A percentile compares a stretch with the other conserved stretches of the same genome.
These are phyloP conservation scores for Bursaphelenchus okinawaensis DNA, from an alignment of 2,888 invertebrate species.

Conservation along the genomic window DNA sequence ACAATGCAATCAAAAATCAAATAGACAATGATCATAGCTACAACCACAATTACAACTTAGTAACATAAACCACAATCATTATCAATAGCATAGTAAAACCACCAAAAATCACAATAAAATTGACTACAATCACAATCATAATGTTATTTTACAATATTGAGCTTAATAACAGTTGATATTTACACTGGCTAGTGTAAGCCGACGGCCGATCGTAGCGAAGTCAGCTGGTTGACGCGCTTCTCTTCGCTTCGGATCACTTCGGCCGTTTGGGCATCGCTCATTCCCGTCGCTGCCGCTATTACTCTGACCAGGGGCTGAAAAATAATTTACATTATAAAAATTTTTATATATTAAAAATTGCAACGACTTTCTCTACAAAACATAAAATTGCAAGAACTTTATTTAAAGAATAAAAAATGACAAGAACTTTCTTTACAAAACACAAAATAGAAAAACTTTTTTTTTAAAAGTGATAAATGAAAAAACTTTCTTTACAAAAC, in stretches of 20 bases:
- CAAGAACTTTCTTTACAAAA: too few relatives aligned
- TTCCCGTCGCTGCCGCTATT: constrained; percentile 10
- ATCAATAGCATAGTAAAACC: not conserved
- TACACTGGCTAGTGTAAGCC: not conserved
- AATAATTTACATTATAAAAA: not conserved
- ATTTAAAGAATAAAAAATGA: not conserved
- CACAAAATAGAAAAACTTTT: not conserved
- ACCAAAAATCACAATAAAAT: not conserved
- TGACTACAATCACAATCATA: too few relatives aligned
- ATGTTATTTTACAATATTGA: too few relatives aligned
- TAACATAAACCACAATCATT: not conserved
- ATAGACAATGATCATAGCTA: too few relatives aligned
- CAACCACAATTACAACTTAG: not conserved
- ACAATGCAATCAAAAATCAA: too few relatives aligned
- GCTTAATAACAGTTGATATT: not conserved
- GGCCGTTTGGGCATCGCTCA: not conserved
- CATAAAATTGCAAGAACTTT: not conserved
- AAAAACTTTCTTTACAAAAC: too few relatives aligned
- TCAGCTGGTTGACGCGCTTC: not conserved
- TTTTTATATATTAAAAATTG: too few relatives aligned
- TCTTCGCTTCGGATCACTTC: constrained; percentile 10
- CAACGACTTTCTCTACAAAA: too few relatives aligned
- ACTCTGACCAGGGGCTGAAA: constrained; percentile 7
- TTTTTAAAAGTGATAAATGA: not conserved
- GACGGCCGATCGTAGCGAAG: not conserved